These are phyloP conservation scores for Vanessa cardui DNA, from an alignment of 2,888 invertebrate species.

Conservation along the genomic window DNA sequence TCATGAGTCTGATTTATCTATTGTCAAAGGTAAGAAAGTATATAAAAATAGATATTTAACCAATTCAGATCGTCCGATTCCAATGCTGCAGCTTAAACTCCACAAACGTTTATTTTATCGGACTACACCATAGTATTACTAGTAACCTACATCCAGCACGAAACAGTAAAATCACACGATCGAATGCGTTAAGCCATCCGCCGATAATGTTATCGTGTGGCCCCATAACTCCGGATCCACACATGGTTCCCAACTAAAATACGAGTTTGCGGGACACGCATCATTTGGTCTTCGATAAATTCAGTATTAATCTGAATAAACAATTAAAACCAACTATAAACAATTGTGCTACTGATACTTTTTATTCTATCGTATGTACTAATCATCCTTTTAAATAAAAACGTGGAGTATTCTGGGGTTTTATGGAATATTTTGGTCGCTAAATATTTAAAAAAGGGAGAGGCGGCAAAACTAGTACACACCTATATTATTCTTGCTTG, in stretches of 20 bases:
- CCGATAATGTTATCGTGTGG: slow-evolving; percentile 60
- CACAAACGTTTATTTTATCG: slow-evolving; percentile 18
- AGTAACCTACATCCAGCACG: slow-evolving; percentile 63
- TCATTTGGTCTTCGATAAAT: not conserved
- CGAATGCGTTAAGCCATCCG: slow-evolving; percentile 64
- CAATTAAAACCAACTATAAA: not conserved
- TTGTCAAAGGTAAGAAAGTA: too few relatives aligned
- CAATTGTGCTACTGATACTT: too few relatives aligned
- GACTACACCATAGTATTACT: slow-evolving; percentile 48
- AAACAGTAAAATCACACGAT: slow-evolving; percentile 74
- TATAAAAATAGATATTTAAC: too few relatives aligned
- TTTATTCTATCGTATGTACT: too few relatives aligned
- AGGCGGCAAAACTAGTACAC: too few relatives aligned
- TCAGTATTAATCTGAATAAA: not conserved
- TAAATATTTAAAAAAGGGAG: too few relatives aligned
- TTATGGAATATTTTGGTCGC: too few relatives aligned
- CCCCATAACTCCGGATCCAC: slow-evolving; percentile 36
- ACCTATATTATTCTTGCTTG: too few relatives aligned
- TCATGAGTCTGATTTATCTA: too few relatives aligned
- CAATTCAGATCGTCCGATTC: too few relatives aligned
- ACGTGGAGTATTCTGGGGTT: too few relatives aligned
- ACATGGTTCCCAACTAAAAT: slow-evolving; percentile 30
- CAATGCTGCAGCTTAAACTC: not conserved
- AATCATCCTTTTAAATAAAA: too few relatives aligned
- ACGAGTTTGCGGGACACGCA: slow-evolving; percentile 19